Conservation (phyloP, 1,140 invertebrate species). For the Adelges cooleyi region DNA sequence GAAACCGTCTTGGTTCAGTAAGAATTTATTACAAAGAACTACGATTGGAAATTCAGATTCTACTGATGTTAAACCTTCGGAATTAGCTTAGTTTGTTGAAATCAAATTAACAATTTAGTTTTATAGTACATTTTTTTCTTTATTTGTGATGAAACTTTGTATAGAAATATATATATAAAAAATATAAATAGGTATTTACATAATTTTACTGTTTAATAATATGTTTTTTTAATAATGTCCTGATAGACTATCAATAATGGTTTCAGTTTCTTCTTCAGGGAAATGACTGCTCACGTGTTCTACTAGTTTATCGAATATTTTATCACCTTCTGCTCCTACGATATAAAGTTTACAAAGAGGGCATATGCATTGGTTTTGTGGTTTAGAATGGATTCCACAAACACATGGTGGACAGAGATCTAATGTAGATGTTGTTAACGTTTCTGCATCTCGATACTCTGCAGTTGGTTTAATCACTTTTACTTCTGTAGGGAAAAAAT, state of each 20-base stretch:
- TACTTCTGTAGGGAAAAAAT: not conserved
- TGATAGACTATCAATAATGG: conserved; percentile 21
- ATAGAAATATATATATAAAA: too few relatives aligned
- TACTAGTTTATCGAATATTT: conserved; percentile 21
- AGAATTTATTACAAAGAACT: conserved; percentile 65
- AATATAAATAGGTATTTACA: too few relatives aligned
- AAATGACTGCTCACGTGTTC: conserved; percentile 30
- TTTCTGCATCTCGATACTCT: conserved; percentile 20
- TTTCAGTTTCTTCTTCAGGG: conserved; percentile 20
- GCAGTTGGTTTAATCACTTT: conserved; percentile 6
- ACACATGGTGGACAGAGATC: not conserved
- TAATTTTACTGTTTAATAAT: not conserved
- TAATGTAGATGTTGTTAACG: not conserved
- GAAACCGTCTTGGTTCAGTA: conserved; percentile 64
- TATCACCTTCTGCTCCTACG: not conserved
- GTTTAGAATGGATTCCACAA: not conserved
- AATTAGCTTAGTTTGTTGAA: conserved; percentile 47
- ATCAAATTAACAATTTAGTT: not conserved
- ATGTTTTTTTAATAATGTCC: conserved; percentile 6
- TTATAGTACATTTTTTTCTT: too few relatives aligned
- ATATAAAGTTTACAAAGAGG: conserved; percentile 22
- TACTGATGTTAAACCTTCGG: conserved; percentile 57
- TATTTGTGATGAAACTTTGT: too few relatives aligned
- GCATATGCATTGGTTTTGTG: conserved; percentile 14
- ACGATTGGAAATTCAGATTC: conserved; percentile 51